These are phyloP conservation scores for Bovichtus variegatus DNA, from an alignment of 2,797 vertebrate genomes.

Conservation along the genomic window DNA sequence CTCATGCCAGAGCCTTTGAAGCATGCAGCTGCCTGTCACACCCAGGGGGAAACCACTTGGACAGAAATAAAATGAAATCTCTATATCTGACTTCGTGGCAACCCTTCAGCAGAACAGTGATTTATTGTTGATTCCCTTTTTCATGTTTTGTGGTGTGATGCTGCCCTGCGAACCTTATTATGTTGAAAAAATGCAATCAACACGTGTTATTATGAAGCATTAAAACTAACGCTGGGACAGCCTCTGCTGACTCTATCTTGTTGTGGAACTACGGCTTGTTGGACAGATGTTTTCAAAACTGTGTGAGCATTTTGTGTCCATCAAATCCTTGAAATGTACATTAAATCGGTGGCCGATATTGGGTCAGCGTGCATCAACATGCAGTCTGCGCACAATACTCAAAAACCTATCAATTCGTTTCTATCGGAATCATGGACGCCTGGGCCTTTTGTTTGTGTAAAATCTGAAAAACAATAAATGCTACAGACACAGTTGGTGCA, in stretches of 20 bases:
- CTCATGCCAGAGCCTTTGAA: conserved; percentile 54
- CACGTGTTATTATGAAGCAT: not conserved
- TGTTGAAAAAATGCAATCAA: conserved; percentile 6
- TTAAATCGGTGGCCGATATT: not conserved
- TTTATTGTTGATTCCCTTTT: conserved; percentile 15
- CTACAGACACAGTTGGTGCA: not conserved
- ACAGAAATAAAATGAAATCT: conserved; percentile 42
- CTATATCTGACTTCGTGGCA: conserved; percentile 20
- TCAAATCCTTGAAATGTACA: not conserved
- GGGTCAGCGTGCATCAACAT: not conserved
- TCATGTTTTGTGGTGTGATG: not conserved
- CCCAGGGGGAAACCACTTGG: conserved; percentile 39
- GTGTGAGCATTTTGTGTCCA: not conserved
- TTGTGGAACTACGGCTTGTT: not conserved
- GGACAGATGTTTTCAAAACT: conserved; percentile 13
- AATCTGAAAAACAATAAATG: not conserved
- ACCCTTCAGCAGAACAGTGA: not conserved
- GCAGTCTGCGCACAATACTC: not conserved
- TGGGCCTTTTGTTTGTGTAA: not conserved
- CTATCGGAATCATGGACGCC: not conserved
- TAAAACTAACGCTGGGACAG: not conserved
- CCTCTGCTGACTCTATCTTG: conserved; percentile 1
- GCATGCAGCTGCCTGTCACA: conserved; percentile 58
- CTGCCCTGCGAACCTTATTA: conserved; percentile 17
- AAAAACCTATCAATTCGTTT: not conserved